Evolutionary conservation across 2,888 invertebrate genomes (phyloP).

Genomic region (Melanargia galathea): DNA sequence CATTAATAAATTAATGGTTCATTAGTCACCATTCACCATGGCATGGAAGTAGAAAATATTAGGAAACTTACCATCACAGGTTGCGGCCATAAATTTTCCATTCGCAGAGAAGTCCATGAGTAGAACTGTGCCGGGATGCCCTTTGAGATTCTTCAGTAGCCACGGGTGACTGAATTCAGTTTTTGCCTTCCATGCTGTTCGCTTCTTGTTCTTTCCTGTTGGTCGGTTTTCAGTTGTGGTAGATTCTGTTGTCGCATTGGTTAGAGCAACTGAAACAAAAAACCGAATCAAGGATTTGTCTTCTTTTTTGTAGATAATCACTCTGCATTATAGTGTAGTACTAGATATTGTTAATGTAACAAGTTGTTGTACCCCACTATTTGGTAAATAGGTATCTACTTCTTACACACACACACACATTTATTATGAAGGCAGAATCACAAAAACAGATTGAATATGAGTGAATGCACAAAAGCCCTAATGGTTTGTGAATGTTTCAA

Average conservation of each 20-base stretch:
- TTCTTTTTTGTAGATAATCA: background rate
- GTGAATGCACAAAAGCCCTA: too few relatives aligned
- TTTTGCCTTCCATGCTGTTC: conserved; percentile 75
- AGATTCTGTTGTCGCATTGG: conserved; percentile 59
- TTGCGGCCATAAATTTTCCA: conserved; percentile 92
- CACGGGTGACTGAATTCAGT: conserved; percentile 87
- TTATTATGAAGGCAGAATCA: background rate
- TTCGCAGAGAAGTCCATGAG: conserved; percentile 92
- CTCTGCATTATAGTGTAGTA: too few relatives aligned
- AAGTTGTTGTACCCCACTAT: too few relatives aligned
- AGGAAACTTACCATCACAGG: conserved; percentile 88
- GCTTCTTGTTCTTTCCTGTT: conserved; percentile 79
- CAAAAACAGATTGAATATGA: background rate
- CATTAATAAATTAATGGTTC: background rate
- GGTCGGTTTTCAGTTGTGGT: conserved; percentile 56
- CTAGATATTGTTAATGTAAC: too few relatives aligned
- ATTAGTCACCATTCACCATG: conserved; percentile 20
- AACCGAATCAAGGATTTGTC: background rate
- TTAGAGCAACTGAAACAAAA: conserved; percentile 56
- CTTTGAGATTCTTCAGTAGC: conserved; percentile 90
- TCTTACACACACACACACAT: too few relatives aligned
- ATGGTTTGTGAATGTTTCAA: conserved; percentile 25
- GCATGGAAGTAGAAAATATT: background rate
- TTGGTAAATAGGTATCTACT: too few relatives aligned
- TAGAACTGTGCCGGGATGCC: conserved; percentile 88